Conservation (phyloP, 2,113 vertebrate genomes). For the Barbus barbus region DNA sequence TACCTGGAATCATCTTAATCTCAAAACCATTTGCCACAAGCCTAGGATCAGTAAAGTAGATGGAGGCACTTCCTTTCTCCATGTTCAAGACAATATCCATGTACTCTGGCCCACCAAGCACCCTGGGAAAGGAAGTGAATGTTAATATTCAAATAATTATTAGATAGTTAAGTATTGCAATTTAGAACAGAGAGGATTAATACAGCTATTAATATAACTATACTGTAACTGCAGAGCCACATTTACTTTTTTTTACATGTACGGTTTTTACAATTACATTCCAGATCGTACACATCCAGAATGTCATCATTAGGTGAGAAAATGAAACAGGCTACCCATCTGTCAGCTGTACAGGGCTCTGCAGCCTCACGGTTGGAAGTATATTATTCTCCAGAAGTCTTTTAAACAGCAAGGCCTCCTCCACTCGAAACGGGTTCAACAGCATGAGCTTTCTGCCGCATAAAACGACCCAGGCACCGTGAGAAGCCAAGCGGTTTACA, state of each 20-base stretch:
- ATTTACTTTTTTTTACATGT: not conserved
- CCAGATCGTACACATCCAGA: conserved; percentile 8
- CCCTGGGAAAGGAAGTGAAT: conserved; percentile 67
- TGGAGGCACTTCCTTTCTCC: conserved; percentile 73
- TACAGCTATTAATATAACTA: not conserved
- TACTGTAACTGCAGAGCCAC: too few species aligned
- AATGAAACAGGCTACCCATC: conserved; percentile 81
- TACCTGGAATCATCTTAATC: conserved; percentile 88
- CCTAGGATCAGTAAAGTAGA: conserved; percentile 84
- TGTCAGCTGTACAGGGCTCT: conserved; percentile 83
- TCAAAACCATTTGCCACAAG: conserved; percentile 91
- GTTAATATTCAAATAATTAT: not conserved
- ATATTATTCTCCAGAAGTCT: conserved; percentile 89
- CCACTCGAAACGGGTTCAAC: conserved; percentile 89
- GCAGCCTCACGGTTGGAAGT: conserved; percentile 82
- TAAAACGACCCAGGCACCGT: conserved; percentile 86
- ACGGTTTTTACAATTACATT: not conserved
- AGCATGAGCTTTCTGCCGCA: conserved; percentile 81
- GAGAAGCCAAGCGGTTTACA: conserved; percentile 83
- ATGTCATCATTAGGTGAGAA: conserved; percentile 37
- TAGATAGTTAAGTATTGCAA: too few species aligned
- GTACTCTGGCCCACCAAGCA: conserved; percentile 80
- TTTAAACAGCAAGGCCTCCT: conserved; percentile 89
- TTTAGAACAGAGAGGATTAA: not conserved
- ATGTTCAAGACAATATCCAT: conserved; percentile 81